A percentile compares a stretch with the other conserved stretches of the same genome.
Conservation (phyloP, 2,113 vertebrate species). For the Chaetodon auriga region DNA sequence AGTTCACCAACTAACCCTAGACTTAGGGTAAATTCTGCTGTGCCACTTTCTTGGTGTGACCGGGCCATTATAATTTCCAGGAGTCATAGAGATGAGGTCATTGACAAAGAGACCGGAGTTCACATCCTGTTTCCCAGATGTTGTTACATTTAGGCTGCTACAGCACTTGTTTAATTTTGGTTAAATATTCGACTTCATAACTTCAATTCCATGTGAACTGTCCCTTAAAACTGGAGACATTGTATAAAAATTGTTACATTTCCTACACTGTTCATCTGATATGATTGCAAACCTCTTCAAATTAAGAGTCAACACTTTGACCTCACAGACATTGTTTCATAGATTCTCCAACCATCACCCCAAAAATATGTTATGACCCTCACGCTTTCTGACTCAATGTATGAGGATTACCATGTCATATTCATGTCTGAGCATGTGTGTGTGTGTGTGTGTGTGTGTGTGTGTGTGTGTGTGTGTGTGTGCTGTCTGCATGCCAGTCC, state of each 20-base stretch:
- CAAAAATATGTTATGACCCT: background rate
- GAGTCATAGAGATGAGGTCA: too few species aligned
- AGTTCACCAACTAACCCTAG: too few species aligned
- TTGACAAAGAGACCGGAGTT: too few species aligned
- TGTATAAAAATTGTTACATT: background rate
- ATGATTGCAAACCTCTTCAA: background rate
- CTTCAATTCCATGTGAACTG: background rate
- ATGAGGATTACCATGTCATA: slow-evolving; percentile 6
- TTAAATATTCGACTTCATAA: background rate
- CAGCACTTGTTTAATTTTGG: background rate
- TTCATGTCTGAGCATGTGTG: slow-evolving; percentile 26
- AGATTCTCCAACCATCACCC: too few species aligned
- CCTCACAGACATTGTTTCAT: background rate
- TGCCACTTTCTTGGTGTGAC: background rate
- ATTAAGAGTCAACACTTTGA: background rate
- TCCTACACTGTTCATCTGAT: background rate
- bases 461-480: slow-evolving; percentile 22
- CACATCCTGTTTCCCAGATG: background rate
- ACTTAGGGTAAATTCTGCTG: background rate
- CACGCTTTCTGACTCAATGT: background rate
- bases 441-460: slow-evolving; percentile 19
- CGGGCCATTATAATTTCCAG: background rate
- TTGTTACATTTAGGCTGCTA: background rate
- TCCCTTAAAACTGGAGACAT: background rate
- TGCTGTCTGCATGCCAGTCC: slow-evolving; percentile 61